Conservation (phyloP, 2,797 vertebrate genomes). For the Protonibea diacanthus region DNA sequence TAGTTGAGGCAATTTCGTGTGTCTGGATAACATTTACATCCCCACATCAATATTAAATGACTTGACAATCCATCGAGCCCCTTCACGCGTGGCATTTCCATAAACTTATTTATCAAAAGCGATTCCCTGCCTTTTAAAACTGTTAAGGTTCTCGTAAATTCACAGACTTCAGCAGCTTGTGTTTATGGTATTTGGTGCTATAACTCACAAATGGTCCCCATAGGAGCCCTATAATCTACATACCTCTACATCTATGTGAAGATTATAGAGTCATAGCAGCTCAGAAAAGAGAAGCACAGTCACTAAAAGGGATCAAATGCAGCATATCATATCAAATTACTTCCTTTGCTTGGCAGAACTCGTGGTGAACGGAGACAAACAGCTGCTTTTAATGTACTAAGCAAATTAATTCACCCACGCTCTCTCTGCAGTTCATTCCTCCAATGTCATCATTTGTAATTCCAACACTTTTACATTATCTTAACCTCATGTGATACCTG, state of each 20-base stretch:
- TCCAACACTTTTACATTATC: conserved; percentile 17
- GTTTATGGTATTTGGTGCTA: conserved; percentile 46
- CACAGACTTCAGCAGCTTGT: conserved; percentile 33
- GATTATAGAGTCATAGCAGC: conserved; percentile 29
- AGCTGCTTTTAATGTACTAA: conserved; percentile 33
- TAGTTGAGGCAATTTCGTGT: conserved; percentile 40
- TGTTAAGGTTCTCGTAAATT: conserved; percentile 24
- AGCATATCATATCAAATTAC: conserved; percentile 55
- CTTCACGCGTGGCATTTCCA: conserved; percentile 26
- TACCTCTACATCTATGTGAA: conserved; percentile 15
- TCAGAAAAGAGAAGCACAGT: conserved; percentile 23
- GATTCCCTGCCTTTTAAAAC: conserved; percentile 28
- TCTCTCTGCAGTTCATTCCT: conserved; percentile 31
- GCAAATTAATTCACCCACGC: conserved; percentile 31
- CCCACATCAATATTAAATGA: conserved; percentile 45
- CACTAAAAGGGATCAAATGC: conserved; percentile 48
- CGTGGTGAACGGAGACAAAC: conserved; percentile 55
- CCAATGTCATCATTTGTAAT: conserved; percentile 40
- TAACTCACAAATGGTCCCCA: conserved; percentile 39
- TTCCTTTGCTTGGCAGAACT: conserved; percentile 42
- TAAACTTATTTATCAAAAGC: conserved; percentile 34
- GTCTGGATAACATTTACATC: conserved; percentile 47
- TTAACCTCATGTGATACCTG: not conserved
- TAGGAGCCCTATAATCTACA: conserved; percentile 26
- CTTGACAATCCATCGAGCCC: conserved; percentile 21